These are phyloP conservation scores for Drosophila sucinea DNA, from an alignment of 1,140 invertebrate genomes.

Conservation along the genomic window DNA sequence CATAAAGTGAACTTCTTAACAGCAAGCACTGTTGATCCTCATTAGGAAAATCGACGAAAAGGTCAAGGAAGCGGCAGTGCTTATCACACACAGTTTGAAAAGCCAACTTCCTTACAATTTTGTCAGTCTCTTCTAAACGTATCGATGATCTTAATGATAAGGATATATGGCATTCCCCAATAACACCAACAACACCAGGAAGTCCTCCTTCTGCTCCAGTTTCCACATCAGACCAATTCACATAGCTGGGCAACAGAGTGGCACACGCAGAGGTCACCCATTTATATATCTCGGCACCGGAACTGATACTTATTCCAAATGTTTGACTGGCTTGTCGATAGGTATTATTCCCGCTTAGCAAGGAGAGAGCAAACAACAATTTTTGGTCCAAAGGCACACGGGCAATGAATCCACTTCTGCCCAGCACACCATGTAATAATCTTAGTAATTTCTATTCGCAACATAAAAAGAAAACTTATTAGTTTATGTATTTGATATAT, in stretches of 20 bases:
- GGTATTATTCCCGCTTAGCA: conserved; percentile 38
- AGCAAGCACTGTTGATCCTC: conserved; percentile 33
- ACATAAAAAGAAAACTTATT: conserved; percentile 29
- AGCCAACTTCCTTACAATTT: conserved; percentile 13
- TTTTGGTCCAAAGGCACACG: conserved; percentile 37
- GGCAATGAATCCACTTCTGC: conserved; percentile 29
- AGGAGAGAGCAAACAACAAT: conserved; percentile 35
- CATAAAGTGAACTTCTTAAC: conserved; percentile 39
- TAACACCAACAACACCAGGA: conserved; percentile 41
- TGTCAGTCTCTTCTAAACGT: background rate
- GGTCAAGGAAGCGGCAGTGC: conserved; percentile 40
- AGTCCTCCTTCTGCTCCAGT: conserved; percentile 13
- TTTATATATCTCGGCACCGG: conserved; percentile 47
- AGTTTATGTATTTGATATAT: conserved; percentile 38
- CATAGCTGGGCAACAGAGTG: conserved; percentile 30
- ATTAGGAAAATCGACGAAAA: conserved; percentile 42
- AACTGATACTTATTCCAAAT: conserved; percentile 48
- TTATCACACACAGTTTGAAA: conserved; percentile 42
- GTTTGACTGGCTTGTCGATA: conserved; percentile 46
- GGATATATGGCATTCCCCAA: conserved; percentile 42
- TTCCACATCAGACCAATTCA: conserved; percentile 27
- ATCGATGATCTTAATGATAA: conserved; percentile 31
- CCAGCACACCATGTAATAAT: conserved; percentile 25
- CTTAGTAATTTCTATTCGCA: conserved; percentile 22
- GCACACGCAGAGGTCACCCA: conserved; percentile 39